Percentiles rank a stretch among this genome's conserved stretches.
Evolutionary conservation across 2,797 vertebrate genomes (phyloP).

Genomic region (Antennarius maculatus): DNA sequence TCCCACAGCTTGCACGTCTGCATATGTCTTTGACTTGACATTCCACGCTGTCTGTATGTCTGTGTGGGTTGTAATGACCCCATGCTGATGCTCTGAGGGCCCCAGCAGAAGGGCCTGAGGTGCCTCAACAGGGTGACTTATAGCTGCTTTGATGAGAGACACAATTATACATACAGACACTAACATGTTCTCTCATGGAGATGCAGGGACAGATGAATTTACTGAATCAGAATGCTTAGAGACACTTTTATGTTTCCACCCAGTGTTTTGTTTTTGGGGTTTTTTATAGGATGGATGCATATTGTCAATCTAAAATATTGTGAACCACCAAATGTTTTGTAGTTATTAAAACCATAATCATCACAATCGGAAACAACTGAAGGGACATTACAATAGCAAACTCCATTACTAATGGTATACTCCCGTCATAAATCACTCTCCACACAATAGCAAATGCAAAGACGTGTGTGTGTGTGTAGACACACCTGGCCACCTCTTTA

Average conservation of each 20-base stretch:
- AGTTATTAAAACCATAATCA: conserved; percentile 30
- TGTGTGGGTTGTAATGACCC: conserved; percentile 69
- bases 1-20: conserved; percentile 46
- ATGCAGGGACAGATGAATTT: conserved; percentile 9
- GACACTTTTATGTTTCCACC: neutral
- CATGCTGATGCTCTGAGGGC: conserved; percentile 71
- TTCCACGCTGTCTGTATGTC: conserved; percentile 64
- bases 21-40: conserved; percentile 79
- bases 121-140: conserved; percentile 77
- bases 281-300: neutral
- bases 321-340: neutral
- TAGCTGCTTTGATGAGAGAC: conserved; percentile 58
- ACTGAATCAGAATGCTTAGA: neutral
- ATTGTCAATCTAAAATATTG: conserved; percentile 3
- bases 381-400: conserved; percentile 34
- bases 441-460: conserved; percentile 30
- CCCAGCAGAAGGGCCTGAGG: conserved; percentile 64
- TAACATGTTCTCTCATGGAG: conserved; percentile 21
- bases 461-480: conserved; percentile 15
- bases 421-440: conserved; percentile 56
- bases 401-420: conserved; percentile 32
- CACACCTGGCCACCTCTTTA: conserved; percentile 59
- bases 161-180: conserved; percentile 36
- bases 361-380: conserved; percentile 42
- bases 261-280: neutral